These are phyloP conservation scores for Motacilla tschutschensis DNA, from an alignment of 2,113 vertebrate species.

Conservation along the genomic window DNA sequence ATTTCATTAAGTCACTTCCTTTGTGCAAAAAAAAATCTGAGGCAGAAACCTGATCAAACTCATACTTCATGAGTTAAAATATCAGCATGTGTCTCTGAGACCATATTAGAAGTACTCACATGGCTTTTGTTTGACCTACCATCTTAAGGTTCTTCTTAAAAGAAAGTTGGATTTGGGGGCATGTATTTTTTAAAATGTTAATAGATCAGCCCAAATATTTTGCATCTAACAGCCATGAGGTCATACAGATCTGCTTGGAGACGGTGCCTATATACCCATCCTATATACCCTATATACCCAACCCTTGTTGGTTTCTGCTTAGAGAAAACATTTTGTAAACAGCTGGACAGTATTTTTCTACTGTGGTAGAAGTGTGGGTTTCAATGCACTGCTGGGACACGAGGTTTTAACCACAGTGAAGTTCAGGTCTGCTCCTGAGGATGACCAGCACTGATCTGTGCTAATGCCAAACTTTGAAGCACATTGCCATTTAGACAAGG, in stretches of 20 bases:
- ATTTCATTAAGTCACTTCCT: background rate
- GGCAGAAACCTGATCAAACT: background rate
- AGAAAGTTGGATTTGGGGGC: background rate
- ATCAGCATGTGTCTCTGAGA: background rate
- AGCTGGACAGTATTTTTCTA: background rate
- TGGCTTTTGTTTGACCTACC: background rate
- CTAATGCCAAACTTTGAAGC: background rate
- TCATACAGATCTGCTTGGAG: background rate
- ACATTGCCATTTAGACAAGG: background rate
- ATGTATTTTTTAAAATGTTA: background rate
- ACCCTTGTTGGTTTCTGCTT: background rate
- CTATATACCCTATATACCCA: too few species aligned
- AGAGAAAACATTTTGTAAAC: background rate
- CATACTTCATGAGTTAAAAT: background rate
- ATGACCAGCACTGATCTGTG: background rate
- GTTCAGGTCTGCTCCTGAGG: background rate
- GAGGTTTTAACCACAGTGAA: background rate
- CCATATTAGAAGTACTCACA: background rate
- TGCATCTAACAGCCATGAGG: slow-evolving; percentile 4
- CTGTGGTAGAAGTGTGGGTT: background rate
- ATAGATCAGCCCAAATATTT: slow-evolving; percentile 1
- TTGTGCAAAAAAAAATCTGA: background rate
- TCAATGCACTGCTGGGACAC: background rate
- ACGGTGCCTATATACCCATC: background rate
- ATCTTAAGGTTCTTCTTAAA: background rate